These are phyloP conservation scores for Sarcoramphus papa DNA, from an alignment of 2,797 vertebrate genomes.

Conservation along the genomic window DNA sequence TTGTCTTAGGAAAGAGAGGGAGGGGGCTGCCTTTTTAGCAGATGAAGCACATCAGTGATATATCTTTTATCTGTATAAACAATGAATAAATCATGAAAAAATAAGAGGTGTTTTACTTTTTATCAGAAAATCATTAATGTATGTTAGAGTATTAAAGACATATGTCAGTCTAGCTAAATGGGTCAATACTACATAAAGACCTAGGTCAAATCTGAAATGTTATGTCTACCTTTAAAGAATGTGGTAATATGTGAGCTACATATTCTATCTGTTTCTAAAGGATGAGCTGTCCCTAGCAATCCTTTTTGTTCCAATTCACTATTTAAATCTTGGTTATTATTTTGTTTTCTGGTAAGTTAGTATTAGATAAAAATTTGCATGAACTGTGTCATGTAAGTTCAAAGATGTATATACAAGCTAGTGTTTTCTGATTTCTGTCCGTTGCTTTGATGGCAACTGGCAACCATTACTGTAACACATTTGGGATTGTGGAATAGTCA, in stretches of 20 bases:
- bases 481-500: constrained; percentile 39
- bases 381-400: not conserved
- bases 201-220: not conserved
- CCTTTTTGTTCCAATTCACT: not conserved
- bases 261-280: not conserved
- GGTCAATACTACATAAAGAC: not conserved
- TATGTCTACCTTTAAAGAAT: not conserved
- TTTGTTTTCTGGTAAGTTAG: constrained; percentile 1
- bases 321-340: not conserved
- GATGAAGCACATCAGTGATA: not conserved
- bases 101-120: not conserved
- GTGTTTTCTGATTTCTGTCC: constrained; percentile 18
- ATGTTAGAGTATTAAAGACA: not conserved
- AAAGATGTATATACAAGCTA: not conserved
- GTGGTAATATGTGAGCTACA: not conserved
- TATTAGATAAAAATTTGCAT: not conserved
- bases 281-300: not conserved
- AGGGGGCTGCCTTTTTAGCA: not conserved
- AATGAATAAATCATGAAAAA: not conserved
- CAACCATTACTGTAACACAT: not conserved
- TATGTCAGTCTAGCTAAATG: not conserved
- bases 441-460: constrained; percentile 26
- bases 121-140: not conserved
- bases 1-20: not conserved
- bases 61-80: not conserved